Evolutionary conservation across 2,113 vertebrate genomes (phyloP).

Genomic region (Trematomus loennbergii): DNA sequence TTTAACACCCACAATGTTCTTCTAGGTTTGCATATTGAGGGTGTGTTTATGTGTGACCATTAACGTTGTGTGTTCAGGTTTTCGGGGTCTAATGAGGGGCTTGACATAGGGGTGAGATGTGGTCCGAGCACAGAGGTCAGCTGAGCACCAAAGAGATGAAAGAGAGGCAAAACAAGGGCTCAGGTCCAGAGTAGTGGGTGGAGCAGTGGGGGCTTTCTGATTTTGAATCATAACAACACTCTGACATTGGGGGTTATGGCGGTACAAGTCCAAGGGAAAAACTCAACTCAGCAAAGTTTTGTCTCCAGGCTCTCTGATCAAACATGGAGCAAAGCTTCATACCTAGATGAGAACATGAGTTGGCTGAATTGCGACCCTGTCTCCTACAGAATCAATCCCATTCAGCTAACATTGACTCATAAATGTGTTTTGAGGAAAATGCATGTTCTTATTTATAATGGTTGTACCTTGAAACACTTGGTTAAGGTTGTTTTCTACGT

Average conservation of each 20-base stretch:
- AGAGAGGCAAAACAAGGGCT: constrained; percentile 56
- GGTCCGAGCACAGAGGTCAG: constrained; percentile 43
- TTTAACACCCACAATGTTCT: not conserved
- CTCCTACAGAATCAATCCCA: too few species aligned
- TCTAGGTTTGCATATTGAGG: not conserved
- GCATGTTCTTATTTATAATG: too few species aligned
- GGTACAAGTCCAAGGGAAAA: not conserved
- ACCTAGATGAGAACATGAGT: too few species aligned
- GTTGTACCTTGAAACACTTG: too few species aligned
- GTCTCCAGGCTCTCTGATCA: not conserved
- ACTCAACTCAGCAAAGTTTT: not conserved
- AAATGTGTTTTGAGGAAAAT: too few species aligned
- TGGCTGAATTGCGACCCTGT: too few species aligned
- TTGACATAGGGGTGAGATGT: constrained; percentile 49
- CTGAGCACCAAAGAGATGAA: constrained; percentile 60
- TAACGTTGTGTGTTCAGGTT: constrained; percentile 47
- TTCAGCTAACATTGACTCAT: too few species aligned
- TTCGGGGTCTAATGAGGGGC: constrained; percentile 64
- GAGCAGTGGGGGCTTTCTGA: constrained; percentile 18
- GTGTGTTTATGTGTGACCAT: constrained; percentile 5
- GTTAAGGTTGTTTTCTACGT: too few species aligned
- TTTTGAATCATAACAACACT: constrained; percentile 51
- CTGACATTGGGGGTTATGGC: not conserved
- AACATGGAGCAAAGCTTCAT: not conserved
- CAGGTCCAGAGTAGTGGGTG: constrained; percentile 14